A percentile compares a stretch with the other conserved stretches of the same genome.
Evolutionary conservation across 2,888 invertebrate genomes (phyloP).

Genomic region (Cantharis flavilabris): DNA sequence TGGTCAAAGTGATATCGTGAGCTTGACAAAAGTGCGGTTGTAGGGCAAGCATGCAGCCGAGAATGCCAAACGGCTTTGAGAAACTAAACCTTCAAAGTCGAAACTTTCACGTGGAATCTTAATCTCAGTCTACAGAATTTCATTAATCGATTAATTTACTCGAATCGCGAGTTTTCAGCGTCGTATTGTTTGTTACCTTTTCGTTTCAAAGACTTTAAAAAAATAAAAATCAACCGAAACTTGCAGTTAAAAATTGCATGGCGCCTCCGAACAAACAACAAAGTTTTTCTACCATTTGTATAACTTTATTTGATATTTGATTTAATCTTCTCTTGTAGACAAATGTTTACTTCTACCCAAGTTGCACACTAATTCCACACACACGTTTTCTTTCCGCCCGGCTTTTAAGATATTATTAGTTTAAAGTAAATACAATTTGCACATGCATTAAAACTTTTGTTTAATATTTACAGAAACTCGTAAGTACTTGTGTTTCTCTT

Average conservation of each 20-base stretch:
- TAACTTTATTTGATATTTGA: conserved; percentile 29
- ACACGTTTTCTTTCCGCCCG: background rate
- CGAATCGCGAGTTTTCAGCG: conserved; percentile 9
- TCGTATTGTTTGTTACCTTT: conserved; percentile 8
- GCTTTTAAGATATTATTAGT: conserved; percentile 2
- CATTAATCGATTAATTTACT: conserved; percentile 46
- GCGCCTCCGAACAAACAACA: conserved; percentile 31
- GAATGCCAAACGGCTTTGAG: conserved; percentile 42
- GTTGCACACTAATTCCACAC: conserved; percentile 20
- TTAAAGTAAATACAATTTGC: conserved; percentile 3
- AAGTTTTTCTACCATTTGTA: conserved; percentile 30
- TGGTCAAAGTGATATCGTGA: conserved; percentile 22
- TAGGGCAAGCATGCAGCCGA: conserved; percentile 33
- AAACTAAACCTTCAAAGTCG: conserved; percentile 44
- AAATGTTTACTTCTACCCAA: conserved; percentile 20
- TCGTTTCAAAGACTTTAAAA: background rate
- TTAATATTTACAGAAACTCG: conserved; percentile 1
- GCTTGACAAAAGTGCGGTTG: conserved; percentile 17
- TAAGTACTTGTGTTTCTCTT: conserved; percentile 3
- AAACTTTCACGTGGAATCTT: conserved; percentile 43
- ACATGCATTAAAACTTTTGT: background rate
- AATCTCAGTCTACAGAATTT: conserved; percentile 45
- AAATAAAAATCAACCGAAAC: background rate
- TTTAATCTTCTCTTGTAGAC: conserved; percentile 25
- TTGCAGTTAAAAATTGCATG: conserved; percentile 3